Conservation (phyloP, 2,888 invertebrate genomes). For the Parnassius glacialis region DNA sequence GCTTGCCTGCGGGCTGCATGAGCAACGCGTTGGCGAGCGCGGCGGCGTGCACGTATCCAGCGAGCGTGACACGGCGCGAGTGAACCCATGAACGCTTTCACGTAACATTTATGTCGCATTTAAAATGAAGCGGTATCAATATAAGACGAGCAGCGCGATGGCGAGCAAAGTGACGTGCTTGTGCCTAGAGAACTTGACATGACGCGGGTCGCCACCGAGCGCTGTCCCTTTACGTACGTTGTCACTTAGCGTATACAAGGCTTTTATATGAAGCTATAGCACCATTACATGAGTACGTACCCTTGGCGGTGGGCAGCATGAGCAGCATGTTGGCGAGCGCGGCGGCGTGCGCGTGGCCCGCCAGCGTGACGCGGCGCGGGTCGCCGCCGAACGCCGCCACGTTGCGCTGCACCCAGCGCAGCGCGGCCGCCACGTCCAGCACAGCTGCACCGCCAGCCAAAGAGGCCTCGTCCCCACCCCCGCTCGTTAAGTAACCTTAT, state of each 20-base stretch:
- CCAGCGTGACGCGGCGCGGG: slow-evolving; percentile 88
- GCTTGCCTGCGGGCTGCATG: slow-evolving; percentile 60
- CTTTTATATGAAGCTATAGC: not conserved
- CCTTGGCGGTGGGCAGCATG: slow-evolving; percentile 89
- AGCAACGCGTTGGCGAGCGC: slow-evolving; percentile 91
- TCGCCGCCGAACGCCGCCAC: slow-evolving; percentile 95
- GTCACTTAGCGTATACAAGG: too few relatives aligned
- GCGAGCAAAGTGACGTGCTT: slow-evolving; percentile 92
- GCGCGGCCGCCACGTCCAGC: slow-evolving; percentile 90
- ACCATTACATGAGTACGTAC: slow-evolving; percentile 50
- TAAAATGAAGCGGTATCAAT: not conserved
- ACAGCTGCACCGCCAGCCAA: slow-evolving; percentile 72
- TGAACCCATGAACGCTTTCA: slow-evolving; percentile 95
- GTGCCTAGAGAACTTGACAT: slow-evolving; percentile 92
- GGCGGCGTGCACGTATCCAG: slow-evolving; percentile 93
- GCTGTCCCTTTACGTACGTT: slow-evolving; percentile 85
- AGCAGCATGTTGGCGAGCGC: slow-evolving; percentile 91
- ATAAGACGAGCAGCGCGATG: too few relatives aligned
- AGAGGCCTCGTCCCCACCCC: slow-evolving; percentile 48
- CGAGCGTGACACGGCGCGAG: slow-evolving; percentile 88
- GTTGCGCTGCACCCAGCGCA: slow-evolving; percentile 91
- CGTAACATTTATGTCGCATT: slow-evolving; percentile 76
- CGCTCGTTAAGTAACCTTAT: slow-evolving; percentile 64
- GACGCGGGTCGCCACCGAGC: slow-evolving; percentile 92
- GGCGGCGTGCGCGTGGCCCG: slow-evolving; percentile 93